Base-by-base conservation (phyloP, 1,140 invertebrate genomes). In the Drosophila lini region DNA sequence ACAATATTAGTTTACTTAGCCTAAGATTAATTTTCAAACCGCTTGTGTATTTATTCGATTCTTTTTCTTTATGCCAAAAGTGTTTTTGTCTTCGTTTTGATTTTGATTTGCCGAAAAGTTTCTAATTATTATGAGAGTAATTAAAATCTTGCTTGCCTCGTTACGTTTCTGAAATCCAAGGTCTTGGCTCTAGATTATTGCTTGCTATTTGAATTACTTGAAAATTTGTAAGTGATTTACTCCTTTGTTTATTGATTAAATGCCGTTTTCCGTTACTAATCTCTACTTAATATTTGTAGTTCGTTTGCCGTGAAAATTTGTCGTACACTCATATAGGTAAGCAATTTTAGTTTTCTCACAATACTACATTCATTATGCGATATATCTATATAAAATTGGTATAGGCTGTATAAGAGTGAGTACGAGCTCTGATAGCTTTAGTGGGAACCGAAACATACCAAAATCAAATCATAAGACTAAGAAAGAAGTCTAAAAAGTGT, bases 271-370 rank as follows among this genome's bases (percentile, higher is more conserved):
- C 42, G 53, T 62, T 59, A 50, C 84, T 88, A 88, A 78, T 84
- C 74, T 65, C 83, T 88, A 89, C 78, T 67, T 70, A 88, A 88
- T 88, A 88, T 88, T 88, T 88, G 84, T 88, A 88, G 83, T 89
- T 88, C 80, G 80, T 88, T 88, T 78, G 69, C 75, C 74, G 67
- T 81, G 62, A 81, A 86, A 85, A 85, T 85, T 86, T 85, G 82
- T 85, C 69, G 57, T 86, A 81, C 75, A 82, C 74, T 81, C 59
- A 83, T 86, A 76, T 50, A 32, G 50, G 61, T 80, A 89, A 78
- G 74, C 50, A 68, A 77, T 74, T 56, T 71, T 47, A 36, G 19
- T 42, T 63, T 48, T 48, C 36, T 88, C 83, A 88, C 83, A 88
- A 88, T 84, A 89, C 83, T 88, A 88, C 84, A 88, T 88, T 83